Evolutionary conservation across 2,888 invertebrate genomes (phyloP).

Genomic region (Eustalomyia histrio): DNA sequence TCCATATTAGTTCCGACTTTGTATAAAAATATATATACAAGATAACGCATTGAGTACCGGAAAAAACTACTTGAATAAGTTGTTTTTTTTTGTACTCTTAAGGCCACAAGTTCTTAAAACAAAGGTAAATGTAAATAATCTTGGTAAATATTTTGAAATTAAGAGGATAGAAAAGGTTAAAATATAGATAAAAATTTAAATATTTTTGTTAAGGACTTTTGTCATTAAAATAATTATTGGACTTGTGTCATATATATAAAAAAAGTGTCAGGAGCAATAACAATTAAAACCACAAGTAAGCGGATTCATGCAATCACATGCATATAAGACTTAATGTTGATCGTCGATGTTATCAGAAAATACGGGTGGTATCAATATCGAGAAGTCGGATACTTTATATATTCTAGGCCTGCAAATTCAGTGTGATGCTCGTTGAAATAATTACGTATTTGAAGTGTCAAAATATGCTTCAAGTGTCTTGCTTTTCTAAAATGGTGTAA

Average conservation of each 20-base stretch:
- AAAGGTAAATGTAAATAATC: constrained; percentile 20
- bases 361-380: no score
- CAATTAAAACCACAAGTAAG: no score
- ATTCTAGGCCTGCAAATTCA: no score
- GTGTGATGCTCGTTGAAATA: no score
- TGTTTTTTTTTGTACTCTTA: constrained; percentile 43
- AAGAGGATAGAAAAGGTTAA: neutral
- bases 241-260: neutral
- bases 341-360: no score
- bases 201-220: neutral
- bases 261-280: neutral
- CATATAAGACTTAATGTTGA: no score
- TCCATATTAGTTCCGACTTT: constrained; percentile 2
- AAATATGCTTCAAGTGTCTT: no score
- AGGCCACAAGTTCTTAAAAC: constrained; percentile 34
- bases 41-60: constrained; percentile 60
- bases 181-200: neutral
- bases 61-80: constrained; percentile 58
- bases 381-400: no score
- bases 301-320: no score
- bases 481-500: no score
- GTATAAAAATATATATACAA: constrained; percentile 30
- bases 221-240: neutral
- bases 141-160: constrained; percentile 11
- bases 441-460: no score